A percentile compares a stretch with the other conserved stretches of the same genome.
phyloP scores from a whole-genome alignment of 1,140 invertebrate genomes.

The Pogonognathellus flavescens region DNA sequence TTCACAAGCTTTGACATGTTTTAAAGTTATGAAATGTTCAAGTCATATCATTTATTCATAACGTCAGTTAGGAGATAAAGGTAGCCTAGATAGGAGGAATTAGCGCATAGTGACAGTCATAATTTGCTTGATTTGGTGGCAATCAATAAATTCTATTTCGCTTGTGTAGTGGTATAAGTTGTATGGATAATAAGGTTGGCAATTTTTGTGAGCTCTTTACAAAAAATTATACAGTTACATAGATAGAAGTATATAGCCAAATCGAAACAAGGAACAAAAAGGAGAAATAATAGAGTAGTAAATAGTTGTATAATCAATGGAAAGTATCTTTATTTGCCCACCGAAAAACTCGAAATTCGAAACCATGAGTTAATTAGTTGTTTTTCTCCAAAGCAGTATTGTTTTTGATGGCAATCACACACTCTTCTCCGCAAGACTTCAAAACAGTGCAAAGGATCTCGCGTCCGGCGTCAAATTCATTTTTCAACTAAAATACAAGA shows the following conservation, averaged over 20 bases:
- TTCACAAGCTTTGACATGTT: constrained; percentile 17
- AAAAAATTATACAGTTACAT: not conserved
- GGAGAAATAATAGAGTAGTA: constrained; percentile 49
- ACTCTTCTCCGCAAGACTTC: constrained; percentile 91
- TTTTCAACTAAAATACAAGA: constrained; percentile 71
- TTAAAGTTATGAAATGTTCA: constrained; percentile 9
- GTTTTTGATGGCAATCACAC: constrained; percentile 93
- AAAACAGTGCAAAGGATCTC: constrained; percentile 82
- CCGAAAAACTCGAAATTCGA: constrained; percentile 52
- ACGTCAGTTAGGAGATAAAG: not conserved
- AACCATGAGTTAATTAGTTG: constrained; percentile 50
- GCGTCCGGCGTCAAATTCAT: constrained; percentile 64
- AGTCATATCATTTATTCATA: not conserved
- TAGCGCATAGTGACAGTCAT: not conserved
- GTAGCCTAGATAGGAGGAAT: not conserved
- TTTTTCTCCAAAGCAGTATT: constrained; percentile 91
- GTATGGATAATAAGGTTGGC: constrained; percentile 3
- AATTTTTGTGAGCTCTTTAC: constrained; percentile 29
- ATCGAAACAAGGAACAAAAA: not conserved
- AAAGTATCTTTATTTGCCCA: constrained; percentile 54
- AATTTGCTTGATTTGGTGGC: not conserved
- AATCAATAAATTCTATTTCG: not conserved
- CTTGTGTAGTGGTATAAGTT: not conserved
- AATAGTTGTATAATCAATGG: constrained; percentile 51
- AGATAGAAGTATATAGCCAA: constrained; percentile 6